Base-by-base conservation (phyloP, 2,888 invertebrate species). In the Marasmarcha lunaedactyla region DNA sequence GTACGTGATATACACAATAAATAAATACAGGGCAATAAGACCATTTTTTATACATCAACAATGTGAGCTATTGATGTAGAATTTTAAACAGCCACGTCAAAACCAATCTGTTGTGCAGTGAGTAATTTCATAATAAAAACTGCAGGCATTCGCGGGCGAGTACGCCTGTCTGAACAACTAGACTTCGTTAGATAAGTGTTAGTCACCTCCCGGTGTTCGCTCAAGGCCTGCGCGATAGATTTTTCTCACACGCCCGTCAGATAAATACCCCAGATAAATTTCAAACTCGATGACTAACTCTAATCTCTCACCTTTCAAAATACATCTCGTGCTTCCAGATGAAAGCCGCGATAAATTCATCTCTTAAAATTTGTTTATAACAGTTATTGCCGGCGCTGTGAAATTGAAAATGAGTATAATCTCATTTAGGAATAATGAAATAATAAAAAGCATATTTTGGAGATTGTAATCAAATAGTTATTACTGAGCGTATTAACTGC, bases 201-300 rank as follows among this genome's bases (percentile, higher is more conserved):
- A 70, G 63, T 63, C 63, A 64, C 55, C 55, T 52, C 52, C 42
- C 40, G 51, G 47, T 51, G 55, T 50, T 55, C 61, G 63, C 61
- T 66, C 60, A 64, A 63, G 63, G 67, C 64, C 69, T 65, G 70
- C 54, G 50, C 45, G 42, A 52, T 52, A 52, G 51, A 46, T 59
- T 65, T 63, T 63, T 70, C 62, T 68, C 65, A 65, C 63, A 63
- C 59, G 48, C 48, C 55, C 55, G 54, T 51, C 54, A 60, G 62
- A 68, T 65, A 66, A 64, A 63, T 63, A 55, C 55, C 47, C 48
- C 50, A 54, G 59, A 60, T 61, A 59, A 55, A 36, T 41, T 45
- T 44, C 47, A 47, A 43, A 45, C 36, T 35, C 43, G 49, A 50
- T 55, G 54, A 52, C 52, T 57, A 50, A 52, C 43, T n/a, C n/a